phyloP scores from a whole-genome alignment of 2,888 invertebrate species.

The Pasiphila rectangulata region DNA sequence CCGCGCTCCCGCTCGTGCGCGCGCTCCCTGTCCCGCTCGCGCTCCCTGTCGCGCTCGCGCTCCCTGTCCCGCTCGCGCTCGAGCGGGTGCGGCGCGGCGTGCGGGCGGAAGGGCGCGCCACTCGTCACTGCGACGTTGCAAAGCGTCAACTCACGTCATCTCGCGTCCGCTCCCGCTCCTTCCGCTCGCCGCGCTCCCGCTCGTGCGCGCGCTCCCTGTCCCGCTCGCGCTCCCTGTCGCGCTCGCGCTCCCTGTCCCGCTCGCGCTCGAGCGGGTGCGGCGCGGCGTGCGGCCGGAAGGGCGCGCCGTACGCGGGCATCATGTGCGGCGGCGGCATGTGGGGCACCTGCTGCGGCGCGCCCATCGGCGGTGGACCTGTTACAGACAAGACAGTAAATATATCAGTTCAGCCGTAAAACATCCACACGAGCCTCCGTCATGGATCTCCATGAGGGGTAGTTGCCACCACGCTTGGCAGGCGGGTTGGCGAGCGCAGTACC shows the following conservation, averaged over 20 bases:
- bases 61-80: constrained; percentile 25
- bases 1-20: constrained; percentile 49
- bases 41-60: constrained; percentile 44
- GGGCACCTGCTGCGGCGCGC: constrained; percentile 49
- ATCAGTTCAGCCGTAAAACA: too few relatives aligned
- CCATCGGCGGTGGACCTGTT: constrained; percentile 40
- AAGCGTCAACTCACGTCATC: constrained; percentile 53
- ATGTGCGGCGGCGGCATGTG: constrained; percentile 46
- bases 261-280: constrained; percentile 36
- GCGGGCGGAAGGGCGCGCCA: too few relatives aligned
- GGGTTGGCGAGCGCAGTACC: too few relatives aligned
- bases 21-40: too few relatives aligned
- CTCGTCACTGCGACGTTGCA: neutral
- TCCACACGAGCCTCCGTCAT: too few relatives aligned
- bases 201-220: constrained; percentile 40
- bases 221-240: too few relatives aligned
- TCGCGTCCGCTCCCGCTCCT: constrained; percentile 55
- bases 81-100: too few relatives aligned
- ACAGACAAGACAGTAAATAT: neutral
- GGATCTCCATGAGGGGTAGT: too few relatives aligned
- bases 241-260: constrained; percentile 51
- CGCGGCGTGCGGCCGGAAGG: constrained; percentile 50
- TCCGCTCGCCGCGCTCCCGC: constrained; percentile 45
- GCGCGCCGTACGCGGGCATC: constrained; percentile 50
- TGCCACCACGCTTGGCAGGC: too few relatives aligned